Conservation (phyloP, 2,888 invertebrate genomes). For the Choristoneura rosaceana region DNA sequence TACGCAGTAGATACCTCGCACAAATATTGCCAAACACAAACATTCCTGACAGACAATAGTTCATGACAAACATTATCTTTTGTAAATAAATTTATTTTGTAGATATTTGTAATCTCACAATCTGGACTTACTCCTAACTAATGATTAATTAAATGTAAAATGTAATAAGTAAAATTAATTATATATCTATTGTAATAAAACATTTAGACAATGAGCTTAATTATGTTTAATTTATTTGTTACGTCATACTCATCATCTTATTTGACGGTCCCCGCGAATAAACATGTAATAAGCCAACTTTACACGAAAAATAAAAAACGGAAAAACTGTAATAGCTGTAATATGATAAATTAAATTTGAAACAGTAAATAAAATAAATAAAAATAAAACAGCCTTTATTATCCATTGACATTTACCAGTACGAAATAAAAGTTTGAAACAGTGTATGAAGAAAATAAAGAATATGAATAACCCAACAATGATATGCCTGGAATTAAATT, state of each 20-base stretch:
- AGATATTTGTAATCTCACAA: slow-evolving; percentile 36
- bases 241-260: not conserved
- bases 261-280: too few relatives aligned
- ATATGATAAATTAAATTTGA: too few relatives aligned
- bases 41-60: slow-evolving; percentile 70
- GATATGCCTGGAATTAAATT: too few relatives aligned
- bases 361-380: too few relatives aligned
- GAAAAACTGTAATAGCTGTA: too few relatives aligned
- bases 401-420: too few relatives aligned
- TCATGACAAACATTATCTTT: slow-evolving; percentile 40
- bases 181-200: slow-evolving; percentile 11
- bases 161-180: slow-evolving; percentile 18
- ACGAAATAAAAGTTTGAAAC: too few relatives aligned
- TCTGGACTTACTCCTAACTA: slow-evolving; percentile 26
- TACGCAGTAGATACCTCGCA: slow-evolving; percentile 78
- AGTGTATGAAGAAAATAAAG: too few relatives aligned
- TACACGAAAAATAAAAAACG: too few relatives aligned
- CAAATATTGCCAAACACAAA: slow-evolving; percentile 77
- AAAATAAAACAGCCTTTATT: too few relatives aligned
- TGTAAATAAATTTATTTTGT: slow-evolving; percentile 35
- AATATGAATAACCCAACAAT: too few relatives aligned
- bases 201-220: slow-evolving; percentile 10
- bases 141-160: slow-evolving; percentile 11
- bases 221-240: slow-evolving; percentile 7
- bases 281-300: too few relatives aligned